Evolutionary conservation across 2,888 invertebrate species (phyloP).

Genomic region (Ctena decussata): DNA sequence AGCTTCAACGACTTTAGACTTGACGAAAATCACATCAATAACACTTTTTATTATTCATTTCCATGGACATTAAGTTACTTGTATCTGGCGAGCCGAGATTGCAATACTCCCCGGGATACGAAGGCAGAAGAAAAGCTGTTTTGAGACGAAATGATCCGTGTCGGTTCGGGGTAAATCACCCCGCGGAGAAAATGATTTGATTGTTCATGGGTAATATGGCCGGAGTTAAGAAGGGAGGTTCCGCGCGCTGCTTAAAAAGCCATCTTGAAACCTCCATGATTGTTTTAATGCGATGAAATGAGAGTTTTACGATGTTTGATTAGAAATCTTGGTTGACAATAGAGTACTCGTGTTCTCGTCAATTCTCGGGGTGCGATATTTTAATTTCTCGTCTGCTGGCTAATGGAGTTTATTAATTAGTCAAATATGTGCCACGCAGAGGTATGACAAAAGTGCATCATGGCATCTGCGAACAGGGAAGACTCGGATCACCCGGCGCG

Average conservation of each 20-base stretch:
- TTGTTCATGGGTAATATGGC: neutral
- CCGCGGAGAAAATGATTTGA: conserved; percentile 2
- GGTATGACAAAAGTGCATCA: no score
- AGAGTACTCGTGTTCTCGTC: no score
- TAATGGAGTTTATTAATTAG: no score
- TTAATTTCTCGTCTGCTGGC: no score
- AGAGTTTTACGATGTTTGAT: conserved; percentile 54
- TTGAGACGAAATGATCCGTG: neutral
- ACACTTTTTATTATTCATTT: conserved; percentile 38
- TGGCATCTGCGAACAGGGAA: no score
- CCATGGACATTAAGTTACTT: conserved; percentile 21
- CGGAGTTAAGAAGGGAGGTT: neutral
- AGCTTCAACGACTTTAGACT: neutral
- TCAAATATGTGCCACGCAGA: no score
- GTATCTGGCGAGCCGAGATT: neutral
- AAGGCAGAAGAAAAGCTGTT: neutral
- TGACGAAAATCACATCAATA: conserved; percentile 11
- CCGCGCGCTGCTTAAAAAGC: neutral
- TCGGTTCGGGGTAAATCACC: neutral
- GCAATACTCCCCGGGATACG: neutral
- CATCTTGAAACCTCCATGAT: conserved; percentile 16
- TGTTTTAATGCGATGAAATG: conserved; percentile 62
- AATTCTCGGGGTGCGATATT: no score
- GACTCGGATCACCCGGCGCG: no score
- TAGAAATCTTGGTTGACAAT: neutral